Base-by-base conservation (phyloP, 92 coral and sea anemone species). In the Blastomussa wellsi region DNA sequence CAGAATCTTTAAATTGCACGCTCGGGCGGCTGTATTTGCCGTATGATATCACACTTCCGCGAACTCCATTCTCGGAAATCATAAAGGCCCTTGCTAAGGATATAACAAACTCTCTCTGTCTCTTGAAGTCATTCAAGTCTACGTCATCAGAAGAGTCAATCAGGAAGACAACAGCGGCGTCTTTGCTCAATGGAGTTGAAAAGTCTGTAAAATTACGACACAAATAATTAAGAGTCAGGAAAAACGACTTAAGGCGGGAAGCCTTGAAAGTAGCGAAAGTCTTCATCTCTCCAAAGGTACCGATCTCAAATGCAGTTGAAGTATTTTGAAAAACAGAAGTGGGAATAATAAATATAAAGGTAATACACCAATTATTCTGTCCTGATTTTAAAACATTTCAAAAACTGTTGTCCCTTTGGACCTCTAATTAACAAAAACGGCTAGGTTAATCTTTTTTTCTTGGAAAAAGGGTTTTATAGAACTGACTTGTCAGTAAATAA, bases 111-210 rank as follows among this genome's bases (percentile, higher is more conserved):
- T 88, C 90, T 71, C 87, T 82, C 66, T 88, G 87, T 71, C 95
- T 80, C 60, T 89, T 88, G 82, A 77, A 87, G 82, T 92, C 82
- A 26, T 88, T 90, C 62, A 60, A 65, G 2, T 94, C 94, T 26
- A 94, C 95, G 19, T 83, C 66, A 48, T 84, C 91, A 8, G 95
- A 92, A 3, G 94, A 82, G 77, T 94, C 98, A 13, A 94, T 72
- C 15, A 92, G 83, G 84, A 94, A 94, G 44, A 93, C 84, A 44
- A 94, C 93, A 67, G 91, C 98, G 28, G 92, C 87, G 32, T 86
- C 66, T 39, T 84, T 75, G 26, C 79, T 82, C 15, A 89, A 82
- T 0, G 95, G 95, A 22, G 95, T 89, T 10, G 92, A 89, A 72
- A 86, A 85, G 78, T 92, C 95, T 92, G 79, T 15, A 74, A 65